phyloP scores from a whole-genome alignment of 2,113 vertebrate species.

The Chloebia gouldiae region DNA sequence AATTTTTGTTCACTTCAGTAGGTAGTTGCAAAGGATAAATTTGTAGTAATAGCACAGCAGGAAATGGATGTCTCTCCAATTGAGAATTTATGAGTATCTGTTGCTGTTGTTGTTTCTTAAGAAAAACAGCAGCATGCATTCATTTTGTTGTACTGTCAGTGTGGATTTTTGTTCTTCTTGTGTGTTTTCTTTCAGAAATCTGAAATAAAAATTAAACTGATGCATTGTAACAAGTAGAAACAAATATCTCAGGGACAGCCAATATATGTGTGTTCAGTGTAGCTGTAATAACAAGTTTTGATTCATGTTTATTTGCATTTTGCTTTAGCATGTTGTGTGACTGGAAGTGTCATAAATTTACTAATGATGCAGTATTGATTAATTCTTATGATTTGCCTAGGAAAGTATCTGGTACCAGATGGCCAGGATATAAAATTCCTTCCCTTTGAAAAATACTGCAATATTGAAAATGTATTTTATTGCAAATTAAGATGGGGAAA shows the following conservation, averaged over 20 bases:
- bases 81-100: background rate
- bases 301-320: background rate
- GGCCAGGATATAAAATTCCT: background rate
- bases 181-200: background rate
- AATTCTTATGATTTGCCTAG: background rate
- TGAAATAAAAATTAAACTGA: background rate
- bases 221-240: background rate
- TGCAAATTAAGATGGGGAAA: background rate
- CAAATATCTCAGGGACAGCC: background rate
- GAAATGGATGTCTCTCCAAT: background rate
- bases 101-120: background rate
- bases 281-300: background rate
- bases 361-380: background rate
- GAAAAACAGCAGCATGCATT: background rate
- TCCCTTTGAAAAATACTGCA: background rate
- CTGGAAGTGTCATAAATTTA: background rate
- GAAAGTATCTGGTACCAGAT: background rate
- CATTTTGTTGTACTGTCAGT: background rate
- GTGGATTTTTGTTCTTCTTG: background rate
- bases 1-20: conserved; percentile 2
- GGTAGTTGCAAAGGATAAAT: background rate
- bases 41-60: background rate
- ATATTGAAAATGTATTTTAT: background rate
- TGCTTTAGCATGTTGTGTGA: background rate
- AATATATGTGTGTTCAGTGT: background rate